phyloP scores from a whole-genome alignment of 2,888 invertebrate species.

The Lamellibrachia columna region DNA sequence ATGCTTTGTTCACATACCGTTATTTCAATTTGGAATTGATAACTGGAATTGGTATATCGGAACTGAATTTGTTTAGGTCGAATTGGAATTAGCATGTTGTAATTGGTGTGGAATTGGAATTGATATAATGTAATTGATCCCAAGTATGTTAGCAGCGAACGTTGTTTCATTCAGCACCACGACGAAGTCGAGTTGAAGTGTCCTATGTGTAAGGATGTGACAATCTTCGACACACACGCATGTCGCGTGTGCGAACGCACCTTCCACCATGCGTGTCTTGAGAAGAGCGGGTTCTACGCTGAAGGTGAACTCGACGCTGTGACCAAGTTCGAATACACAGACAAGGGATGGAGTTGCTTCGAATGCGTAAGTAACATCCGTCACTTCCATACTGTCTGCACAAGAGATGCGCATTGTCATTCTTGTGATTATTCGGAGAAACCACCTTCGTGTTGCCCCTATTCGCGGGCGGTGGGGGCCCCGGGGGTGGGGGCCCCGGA shows the following conservation, averaged over 20 bases:
- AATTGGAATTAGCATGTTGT: too few species aligned
- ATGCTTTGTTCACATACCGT: too few species aligned
- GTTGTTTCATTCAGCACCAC: background rate
- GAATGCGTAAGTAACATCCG: slow-evolving; percentile 3
- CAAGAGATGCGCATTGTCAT: background rate
- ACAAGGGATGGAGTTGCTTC: background rate
- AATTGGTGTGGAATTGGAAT: too few species aligned
- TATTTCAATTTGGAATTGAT: too few species aligned
- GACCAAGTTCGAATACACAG: background rate
- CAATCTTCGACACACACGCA: background rate
- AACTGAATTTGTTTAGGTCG: too few species aligned
- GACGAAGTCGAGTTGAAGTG: background rate
- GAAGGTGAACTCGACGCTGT: background rate
- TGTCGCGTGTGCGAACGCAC: background rate
- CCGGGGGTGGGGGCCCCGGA: too few species aligned
- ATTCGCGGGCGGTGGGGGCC: too few species aligned
- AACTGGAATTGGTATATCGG: too few species aligned
- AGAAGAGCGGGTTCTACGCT: background rate
- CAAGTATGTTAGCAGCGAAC: too few species aligned
- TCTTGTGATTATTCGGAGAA: background rate
- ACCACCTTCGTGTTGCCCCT: too few species aligned
- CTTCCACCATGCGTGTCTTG: background rate
- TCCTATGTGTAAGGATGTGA: background rate
- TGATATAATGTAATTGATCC: too few species aligned
- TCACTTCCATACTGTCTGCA: background rate